Conservation (phyloP, 2,888 invertebrate genomes). For the Copidosoma aretas region DNA sequence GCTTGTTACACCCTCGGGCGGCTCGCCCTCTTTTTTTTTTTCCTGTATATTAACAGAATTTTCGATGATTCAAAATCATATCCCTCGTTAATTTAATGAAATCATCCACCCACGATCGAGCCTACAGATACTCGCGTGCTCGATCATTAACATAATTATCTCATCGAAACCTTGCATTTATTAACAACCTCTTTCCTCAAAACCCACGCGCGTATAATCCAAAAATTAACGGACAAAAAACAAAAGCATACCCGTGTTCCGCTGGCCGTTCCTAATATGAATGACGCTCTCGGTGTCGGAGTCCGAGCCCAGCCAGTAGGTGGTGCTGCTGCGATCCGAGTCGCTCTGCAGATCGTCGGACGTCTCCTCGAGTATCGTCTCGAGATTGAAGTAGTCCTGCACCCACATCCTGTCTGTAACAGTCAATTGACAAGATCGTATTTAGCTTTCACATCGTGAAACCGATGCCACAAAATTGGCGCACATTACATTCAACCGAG, state of each 20-base stretch:
- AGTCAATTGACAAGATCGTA: too few species aligned
- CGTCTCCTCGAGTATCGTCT: constrained; percentile 88
- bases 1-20: constrained; percentile 3
- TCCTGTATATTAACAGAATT: too few species aligned
- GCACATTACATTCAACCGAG: too few species aligned
- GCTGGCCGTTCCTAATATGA: constrained; percentile 58
- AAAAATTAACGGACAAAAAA: background rate
- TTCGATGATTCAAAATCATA: too few species aligned
- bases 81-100: background rate
- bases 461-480: too few species aligned
- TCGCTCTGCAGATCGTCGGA: constrained; percentile 83
- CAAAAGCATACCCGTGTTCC: constrained; percentile 50
- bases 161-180: too few species aligned
- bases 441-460: too few species aligned
- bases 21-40: background rate
- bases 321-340: constrained; percentile 68
- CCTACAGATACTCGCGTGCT: background rate
- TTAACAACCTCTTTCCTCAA: background rate
- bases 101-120: background rate
- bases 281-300: constrained; percentile 86
- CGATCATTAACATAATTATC: background rate
- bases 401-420: constrained; percentile 53
- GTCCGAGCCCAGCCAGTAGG: constrained; percentile 71
- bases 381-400: constrained; percentile 75
- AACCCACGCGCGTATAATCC: background rate